A percentile compares a stretch with the other conserved stretches of the same genome.
Evolutionary conservation across 2,797 vertebrate genomes (phyloP).

Genomic region (Pteronotus mesoamericanus): DNA sequence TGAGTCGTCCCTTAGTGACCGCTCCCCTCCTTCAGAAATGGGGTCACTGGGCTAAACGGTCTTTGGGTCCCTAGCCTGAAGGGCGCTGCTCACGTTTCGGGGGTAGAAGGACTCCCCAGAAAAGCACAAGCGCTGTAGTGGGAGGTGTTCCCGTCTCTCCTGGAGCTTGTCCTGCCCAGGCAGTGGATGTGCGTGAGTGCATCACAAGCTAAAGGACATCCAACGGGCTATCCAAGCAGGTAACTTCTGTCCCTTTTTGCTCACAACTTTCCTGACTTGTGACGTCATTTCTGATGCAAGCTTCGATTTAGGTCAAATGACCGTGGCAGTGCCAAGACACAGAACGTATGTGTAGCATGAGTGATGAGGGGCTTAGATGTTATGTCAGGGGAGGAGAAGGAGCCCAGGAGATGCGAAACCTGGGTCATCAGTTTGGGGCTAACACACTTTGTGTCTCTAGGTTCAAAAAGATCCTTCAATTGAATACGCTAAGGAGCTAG

Average conservation of each 20-base stretch:
- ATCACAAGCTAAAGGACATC: neutral
- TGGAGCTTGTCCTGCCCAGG: neutral
- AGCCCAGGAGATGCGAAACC: neutral
- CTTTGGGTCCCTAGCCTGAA: neutral
- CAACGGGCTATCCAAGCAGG: neutral
- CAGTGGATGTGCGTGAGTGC: neutral
- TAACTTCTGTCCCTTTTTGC: neutral
- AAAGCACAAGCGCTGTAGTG: neutral
- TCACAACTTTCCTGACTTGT: neutral
- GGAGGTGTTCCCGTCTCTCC: neutral
- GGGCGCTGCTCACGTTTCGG: neutral
- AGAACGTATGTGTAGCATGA: neutral
- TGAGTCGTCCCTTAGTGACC: neutral
- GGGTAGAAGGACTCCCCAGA: neutral
- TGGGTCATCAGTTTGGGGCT: neutral
- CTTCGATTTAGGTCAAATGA: neutral
- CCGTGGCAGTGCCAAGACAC: neutral
- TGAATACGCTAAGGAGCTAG: neutral
- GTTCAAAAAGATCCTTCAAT: neutral
- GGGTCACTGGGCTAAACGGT: neutral
- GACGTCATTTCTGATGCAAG: neutral
- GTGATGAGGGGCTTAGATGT: neutral
- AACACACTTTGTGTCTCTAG: neutral
- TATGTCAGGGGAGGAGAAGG: constrained; percentile 11
- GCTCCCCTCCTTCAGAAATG: neutral